phyloP scores from a whole-genome alignment of 2,797 vertebrate species.

The Rhinophrynus dorsalis region DNA sequence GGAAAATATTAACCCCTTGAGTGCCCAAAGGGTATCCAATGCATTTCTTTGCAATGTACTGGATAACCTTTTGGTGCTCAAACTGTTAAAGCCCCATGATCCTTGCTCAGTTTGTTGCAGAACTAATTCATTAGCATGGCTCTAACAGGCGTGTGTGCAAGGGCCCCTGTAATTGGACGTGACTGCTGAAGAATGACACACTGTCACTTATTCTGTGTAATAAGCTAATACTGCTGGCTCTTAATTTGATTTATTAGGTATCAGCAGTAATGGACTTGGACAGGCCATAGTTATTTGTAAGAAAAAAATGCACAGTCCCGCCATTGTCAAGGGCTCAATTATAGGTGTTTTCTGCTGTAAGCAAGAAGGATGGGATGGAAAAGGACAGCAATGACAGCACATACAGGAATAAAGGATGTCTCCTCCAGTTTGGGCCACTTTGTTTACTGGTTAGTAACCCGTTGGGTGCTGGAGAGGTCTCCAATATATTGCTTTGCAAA shows the following conservation, averaged over 20 bases:
- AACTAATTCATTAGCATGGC: constrained; percentile 77
- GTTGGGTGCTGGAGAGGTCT: too few relatives aligned
- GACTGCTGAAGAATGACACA: constrained; percentile 75
- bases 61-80: too few relatives aligned
- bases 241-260: constrained; percentile 72
- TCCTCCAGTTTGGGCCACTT: too few relatives aligned
- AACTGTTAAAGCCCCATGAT: constrained; percentile 61
- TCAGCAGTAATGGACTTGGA: constrained; percentile 87
- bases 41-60: too few relatives aligned
- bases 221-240: constrained; percentile 86
- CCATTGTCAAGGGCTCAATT: constrained; percentile 76
- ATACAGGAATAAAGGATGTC: constrained; percentile 48
- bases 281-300: constrained; percentile 79
- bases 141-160: constrained; percentile 68
- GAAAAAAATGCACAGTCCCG: constrained; percentile 73
- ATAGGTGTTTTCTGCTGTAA: constrained; percentile 62
- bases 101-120: constrained; percentile 73
- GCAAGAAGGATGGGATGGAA: constrained; percentile 43
- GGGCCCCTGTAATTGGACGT: constrained; percentile 87
- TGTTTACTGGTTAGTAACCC: too few relatives aligned
- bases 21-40: too few relatives aligned
- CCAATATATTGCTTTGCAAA: too few relatives aligned
- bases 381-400: constrained; percentile 53
- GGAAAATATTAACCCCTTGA: constrained; percentile 64
- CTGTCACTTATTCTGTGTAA: constrained; percentile 85